Percentiles rank a stretch among this genome's conserved stretches.
phyloP scores from a whole-genome alignment of 2,797 vertebrate genomes.

The Philypnodon macrostomus region DNA sequence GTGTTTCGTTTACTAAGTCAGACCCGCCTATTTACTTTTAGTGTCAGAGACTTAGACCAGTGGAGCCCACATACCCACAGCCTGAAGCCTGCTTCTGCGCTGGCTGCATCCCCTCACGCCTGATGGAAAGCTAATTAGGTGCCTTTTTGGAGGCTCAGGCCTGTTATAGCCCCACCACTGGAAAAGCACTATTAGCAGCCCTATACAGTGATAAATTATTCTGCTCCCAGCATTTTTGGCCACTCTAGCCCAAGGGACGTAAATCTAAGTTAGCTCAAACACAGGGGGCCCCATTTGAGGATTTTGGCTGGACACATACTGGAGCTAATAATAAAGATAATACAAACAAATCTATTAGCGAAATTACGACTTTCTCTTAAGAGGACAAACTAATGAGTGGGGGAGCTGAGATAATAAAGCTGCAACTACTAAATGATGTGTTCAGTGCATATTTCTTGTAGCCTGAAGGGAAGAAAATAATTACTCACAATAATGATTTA shows the following conservation, averaged over 20 bases:
- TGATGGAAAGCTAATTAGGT: conserved; percentile 73
- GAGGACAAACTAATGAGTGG: conserved; percentile 20
- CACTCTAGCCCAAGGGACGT: too few relatives aligned
- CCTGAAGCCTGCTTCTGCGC: conserved; percentile 28
- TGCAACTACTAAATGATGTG: conserved; percentile 13
- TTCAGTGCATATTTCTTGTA: too few relatives aligned
- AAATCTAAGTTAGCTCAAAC: background rate
- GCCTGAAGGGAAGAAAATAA: too few relatives aligned
- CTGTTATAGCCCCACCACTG: conserved; percentile 48
- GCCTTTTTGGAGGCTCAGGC: conserved; percentile 47
- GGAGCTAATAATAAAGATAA: conserved; percentile 28
- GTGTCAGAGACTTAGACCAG: too few relatives aligned
- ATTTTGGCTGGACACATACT: conserved; percentile 5
- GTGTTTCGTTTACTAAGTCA: too few relatives aligned
- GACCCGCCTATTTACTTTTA: too few relatives aligned
- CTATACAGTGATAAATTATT: conserved; percentile 73
- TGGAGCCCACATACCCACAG: conserved; percentile 20
- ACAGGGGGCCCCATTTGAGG: too few relatives aligned
- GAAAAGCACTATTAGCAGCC: conserved; percentile 50
- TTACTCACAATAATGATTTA: too few relatives aligned
- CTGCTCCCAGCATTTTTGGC: too few relatives aligned
- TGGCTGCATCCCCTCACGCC: conserved; percentile 33
- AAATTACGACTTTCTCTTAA: conserved; percentile 24
- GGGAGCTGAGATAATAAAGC: conserved; percentile 11
- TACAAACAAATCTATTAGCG: conserved; percentile 41